Conservation (phyloP, 2,113 vertebrate species). For the Nibea coibor region DNA sequence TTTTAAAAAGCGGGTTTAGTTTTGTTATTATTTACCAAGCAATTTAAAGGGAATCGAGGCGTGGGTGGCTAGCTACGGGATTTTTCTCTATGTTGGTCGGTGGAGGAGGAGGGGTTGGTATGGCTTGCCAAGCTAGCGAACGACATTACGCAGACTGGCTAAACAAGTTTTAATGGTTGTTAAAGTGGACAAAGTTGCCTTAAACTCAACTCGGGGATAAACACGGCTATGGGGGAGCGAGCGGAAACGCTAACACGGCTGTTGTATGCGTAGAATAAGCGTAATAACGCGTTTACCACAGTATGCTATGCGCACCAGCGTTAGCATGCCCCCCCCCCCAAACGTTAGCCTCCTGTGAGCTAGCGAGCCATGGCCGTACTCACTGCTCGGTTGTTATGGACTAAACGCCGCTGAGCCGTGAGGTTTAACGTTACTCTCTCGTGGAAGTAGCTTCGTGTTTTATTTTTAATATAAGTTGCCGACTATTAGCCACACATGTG, state of each 20-base stretch:
- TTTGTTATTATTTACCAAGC: slow-evolving; percentile 21
- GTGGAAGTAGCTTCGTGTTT: no score
- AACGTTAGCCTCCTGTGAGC: slow-evolving; percentile 59
- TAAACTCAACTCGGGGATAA: slow-evolving; percentile 44
- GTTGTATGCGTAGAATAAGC: neutral
- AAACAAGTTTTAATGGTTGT: slow-evolving; percentile 64
- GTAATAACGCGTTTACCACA: slow-evolving; percentile 18
- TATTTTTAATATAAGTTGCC: rapidly evolving
- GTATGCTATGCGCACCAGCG: slow-evolving; percentile 36
- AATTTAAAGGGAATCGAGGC: slow-evolving; percentile 72
- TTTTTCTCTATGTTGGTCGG: slow-evolving; percentile 62
- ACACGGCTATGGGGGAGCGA: rapidly evolving
- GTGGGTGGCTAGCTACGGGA: slow-evolving; percentile 70
- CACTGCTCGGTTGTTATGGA: slow-evolving; percentile 10
- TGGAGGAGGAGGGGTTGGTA: slow-evolving; percentile 71
- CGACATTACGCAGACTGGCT: slow-evolving; percentile 64
- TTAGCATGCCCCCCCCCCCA: slow-evolving; percentile 57
- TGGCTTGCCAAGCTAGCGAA: slow-evolving; percentile 69
- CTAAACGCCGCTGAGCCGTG: neutral
- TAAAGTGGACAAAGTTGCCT: slow-evolving; percentile 72
- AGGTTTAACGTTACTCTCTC: neutral
- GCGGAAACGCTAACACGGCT: rapidly evolving
- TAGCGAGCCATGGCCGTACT: slow-evolving; percentile 38
- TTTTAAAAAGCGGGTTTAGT: neutral
- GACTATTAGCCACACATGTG: rapidly evolving